phyloP scores from a whole-genome alignment of 2,797 vertebrate species.

The Pangasius sanitwongsei region DNA sequence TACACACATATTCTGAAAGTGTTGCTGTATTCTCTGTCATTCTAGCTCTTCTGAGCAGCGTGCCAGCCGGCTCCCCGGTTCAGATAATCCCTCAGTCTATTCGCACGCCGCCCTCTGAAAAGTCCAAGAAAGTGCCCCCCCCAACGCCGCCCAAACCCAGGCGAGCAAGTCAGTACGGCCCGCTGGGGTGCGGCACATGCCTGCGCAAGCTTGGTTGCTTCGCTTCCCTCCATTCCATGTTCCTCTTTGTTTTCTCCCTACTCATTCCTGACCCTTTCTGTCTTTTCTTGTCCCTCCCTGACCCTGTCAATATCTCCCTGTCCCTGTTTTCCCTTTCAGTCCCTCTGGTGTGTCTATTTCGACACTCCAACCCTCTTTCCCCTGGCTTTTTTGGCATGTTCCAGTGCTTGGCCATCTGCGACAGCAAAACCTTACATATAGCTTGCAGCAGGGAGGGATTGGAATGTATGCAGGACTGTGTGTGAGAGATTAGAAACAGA shows the following conservation, averaged over 20 bases:
- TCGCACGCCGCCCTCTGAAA: slow-evolving; percentile 77
- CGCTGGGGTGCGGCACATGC: slow-evolving; percentile 64
- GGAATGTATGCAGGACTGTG: slow-evolving; percentile 24
- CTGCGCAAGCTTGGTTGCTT: slow-evolving; percentile 66
- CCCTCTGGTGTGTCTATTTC: slow-evolving; percentile 34
- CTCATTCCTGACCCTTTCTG: slow-evolving; percentile 5
- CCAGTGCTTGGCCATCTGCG: slow-evolving; percentile 63
- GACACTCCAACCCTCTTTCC: slow-evolving; percentile 25
- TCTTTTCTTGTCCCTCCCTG: slow-evolving; percentile 45
- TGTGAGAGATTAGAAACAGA: slow-evolving; percentile 34
- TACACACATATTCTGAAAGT: slow-evolving; percentile 36
- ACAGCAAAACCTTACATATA: slow-evolving; percentile 52
- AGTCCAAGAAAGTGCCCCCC: slow-evolving; percentile 79
- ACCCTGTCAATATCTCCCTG: slow-evolving; percentile 22
- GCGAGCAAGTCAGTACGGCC: slow-evolving; percentile 85
- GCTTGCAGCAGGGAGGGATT: slow-evolving; percentile 50
- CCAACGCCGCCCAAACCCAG: slow-evolving; percentile 84
- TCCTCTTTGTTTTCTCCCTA: not conserved
- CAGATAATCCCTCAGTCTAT: slow-evolving; percentile 79
- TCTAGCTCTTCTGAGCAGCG: slow-evolving; percentile 72
- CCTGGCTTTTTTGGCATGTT: slow-evolving; percentile 73
- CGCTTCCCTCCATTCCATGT: slow-evolving; percentile 16
- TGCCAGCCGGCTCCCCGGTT: slow-evolving; percentile 71
- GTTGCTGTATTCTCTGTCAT: slow-evolving; percentile 64
- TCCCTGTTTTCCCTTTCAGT: slow-evolving; percentile 17